Evolutionary conservation across 2,888 invertebrate genomes (phyloP).

Genomic region (Sisyra nigra): DNA sequence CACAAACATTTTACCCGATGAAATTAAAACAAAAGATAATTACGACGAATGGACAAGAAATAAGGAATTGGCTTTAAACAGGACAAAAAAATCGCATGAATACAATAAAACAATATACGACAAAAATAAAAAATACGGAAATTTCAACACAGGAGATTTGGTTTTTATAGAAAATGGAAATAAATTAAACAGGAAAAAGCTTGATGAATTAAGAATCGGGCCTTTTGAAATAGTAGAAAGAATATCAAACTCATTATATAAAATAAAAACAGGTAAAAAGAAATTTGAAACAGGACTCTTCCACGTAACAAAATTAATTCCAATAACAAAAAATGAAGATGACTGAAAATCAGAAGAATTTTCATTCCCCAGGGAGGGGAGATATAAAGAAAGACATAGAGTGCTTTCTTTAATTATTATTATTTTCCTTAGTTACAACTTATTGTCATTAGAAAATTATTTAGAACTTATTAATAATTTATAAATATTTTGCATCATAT

Average conservation of each 20-base stretch:
- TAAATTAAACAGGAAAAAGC: background rate
- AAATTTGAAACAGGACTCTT: constrained; percentile 1
- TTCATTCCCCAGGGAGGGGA: background rate
- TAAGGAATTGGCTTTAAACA: constrained; percentile 12
- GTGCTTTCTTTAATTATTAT: too few relatives aligned
- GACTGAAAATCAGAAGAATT: background rate
- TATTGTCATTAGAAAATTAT: too few relatives aligned
- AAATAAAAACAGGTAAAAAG: too few relatives aligned
- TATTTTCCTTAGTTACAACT: too few relatives aligned
- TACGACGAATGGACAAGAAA: constrained; percentile 8
- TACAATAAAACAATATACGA: constrained; percentile 13
- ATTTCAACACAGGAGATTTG: constrained; percentile 13
- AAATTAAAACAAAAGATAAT: constrained; percentile 10
- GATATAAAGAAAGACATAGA: background rate
- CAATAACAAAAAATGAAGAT: background rate
- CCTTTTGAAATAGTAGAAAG: too few relatives aligned
- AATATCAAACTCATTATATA: too few relatives aligned
- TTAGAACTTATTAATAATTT: too few relatives aligned
- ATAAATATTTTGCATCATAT: too few relatives aligned
- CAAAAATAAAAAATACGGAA: constrained; percentile 11
- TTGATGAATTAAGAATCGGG: too few relatives aligned
- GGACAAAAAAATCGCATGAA: constrained; percentile 12
- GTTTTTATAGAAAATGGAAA: constrained; percentile 7
- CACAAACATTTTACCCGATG: constrained; percentile 11
- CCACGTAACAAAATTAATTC: background rate